These are phyloP conservation scores for Megalurothrips usitatus DNA, from an alignment of 2,888 invertebrate genomes.

Conservation along the genomic window DNA sequence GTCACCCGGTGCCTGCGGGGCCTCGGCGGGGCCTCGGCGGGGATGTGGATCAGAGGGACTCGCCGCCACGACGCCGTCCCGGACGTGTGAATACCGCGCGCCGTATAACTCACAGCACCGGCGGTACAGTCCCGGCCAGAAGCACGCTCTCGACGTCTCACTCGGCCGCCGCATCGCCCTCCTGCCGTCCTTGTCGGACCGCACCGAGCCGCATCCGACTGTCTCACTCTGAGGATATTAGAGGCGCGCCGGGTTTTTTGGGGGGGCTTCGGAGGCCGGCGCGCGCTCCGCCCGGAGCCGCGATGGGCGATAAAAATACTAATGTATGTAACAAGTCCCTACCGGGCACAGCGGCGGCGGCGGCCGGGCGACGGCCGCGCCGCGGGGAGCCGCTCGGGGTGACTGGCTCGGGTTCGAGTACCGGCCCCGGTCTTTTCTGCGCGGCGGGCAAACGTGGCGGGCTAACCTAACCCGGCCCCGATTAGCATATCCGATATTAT, in stretches of 20 bases:
- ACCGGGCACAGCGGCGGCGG: not conserved
- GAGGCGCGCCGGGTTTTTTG: too few species aligned
- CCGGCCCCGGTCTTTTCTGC: too few species aligned
- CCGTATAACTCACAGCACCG: not conserved
- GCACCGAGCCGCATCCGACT: too few species aligned
- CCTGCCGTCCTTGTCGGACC: not conserved
- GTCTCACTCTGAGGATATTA: too few species aligned
- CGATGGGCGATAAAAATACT: constrained; percentile 5
- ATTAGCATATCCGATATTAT: too few species aligned
- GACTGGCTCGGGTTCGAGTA: too few species aligned
- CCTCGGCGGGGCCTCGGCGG: not conserved
- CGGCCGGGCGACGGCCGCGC: not conserved
- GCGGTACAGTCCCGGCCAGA: not conserved
- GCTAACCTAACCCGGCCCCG: too few species aligned
- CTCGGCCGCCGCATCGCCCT: not conserved
- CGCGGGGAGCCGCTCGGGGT: too few species aligned
- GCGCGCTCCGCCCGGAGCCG: too few species aligned
- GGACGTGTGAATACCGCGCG: not conserved
- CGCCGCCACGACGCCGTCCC: not conserved
- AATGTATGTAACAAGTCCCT: constrained; percentile 23
- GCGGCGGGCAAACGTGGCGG: too few species aligned
- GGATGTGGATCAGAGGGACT: not conserved
- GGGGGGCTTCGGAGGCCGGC: too few species aligned
- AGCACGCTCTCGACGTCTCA: not conserved
- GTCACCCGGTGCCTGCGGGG: not conserved